Percentiles rank a stretch among this genome's conserved stretches.
Evolutionary conservation across 2,888 invertebrate genomes (phyloP).

Genomic region (Aleiodes alternator): DNA sequence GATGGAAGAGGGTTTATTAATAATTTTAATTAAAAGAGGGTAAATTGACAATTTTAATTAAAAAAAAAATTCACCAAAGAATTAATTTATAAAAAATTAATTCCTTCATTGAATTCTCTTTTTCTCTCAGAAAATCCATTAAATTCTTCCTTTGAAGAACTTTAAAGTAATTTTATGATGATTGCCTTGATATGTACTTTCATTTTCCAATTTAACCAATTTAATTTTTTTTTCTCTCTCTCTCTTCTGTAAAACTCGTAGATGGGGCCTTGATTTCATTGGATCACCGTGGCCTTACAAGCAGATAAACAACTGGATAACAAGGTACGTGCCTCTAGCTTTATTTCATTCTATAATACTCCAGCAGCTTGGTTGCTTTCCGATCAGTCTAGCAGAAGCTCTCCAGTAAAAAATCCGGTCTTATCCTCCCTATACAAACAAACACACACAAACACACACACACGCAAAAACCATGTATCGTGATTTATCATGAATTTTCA

Average conservation of each 20-base stretch:
- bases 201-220: neutral
- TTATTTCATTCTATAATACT: conserved; percentile 45
- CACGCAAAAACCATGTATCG: too few species aligned
- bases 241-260: neutral
- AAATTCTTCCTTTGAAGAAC: too few species aligned
- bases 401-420: conserved; percentile 39
- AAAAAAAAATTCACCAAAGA: too few species aligned
- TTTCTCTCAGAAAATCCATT: too few species aligned
- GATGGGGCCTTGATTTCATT: conserved; percentile 20
- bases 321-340: conserved; percentile 43
- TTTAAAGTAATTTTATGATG: too few species aligned
- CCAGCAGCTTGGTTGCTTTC: conserved; percentile 22
- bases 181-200: neutral
- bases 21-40: too few species aligned
- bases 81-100: too few species aligned
- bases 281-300: conserved; percentile 23
- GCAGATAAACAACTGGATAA: conserved; percentile 40
- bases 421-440: neutral
- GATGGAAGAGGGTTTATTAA: too few species aligned
- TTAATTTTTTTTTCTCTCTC: neutral
- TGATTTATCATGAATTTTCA: too few species aligned
- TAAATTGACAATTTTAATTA: too few species aligned
- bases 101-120: too few species aligned
- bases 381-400: conserved; percentile 40
- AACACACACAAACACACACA: too few species aligned